These are phyloP conservation scores for Tillus elongatus DNA, from an alignment of 2,888 invertebrate species.

Conservation along the genomic window DNA sequence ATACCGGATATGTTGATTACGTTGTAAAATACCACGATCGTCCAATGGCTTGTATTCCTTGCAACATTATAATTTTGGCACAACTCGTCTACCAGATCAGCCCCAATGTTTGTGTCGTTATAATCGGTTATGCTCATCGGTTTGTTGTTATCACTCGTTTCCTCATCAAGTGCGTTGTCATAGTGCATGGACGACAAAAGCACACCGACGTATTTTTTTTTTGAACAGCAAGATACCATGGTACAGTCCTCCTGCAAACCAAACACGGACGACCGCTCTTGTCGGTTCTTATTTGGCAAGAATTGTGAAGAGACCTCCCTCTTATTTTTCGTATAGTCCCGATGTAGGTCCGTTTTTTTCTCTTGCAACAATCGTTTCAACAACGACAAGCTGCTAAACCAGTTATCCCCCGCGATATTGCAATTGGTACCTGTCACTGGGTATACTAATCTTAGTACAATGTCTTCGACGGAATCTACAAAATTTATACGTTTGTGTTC, in stretches of 20 bases:
- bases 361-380: too few species aligned
- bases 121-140: conserved; percentile 27
- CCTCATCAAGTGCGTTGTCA: conserved; percentile 11
- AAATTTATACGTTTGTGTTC: too few species aligned
- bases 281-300: too few species aligned
- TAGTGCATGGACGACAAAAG: conserved; percentile 15
- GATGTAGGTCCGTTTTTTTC: too few species aligned
- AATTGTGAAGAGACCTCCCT: too few species aligned
- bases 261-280: conserved; percentile 8
- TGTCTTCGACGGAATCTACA: too few species aligned
- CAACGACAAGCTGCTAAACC: too few species aligned
- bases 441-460: too few species aligned
- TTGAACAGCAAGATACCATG: conserved; percentile 12
- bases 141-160: conserved; percentile 17
- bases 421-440: too few species aligned
- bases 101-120: conserved; percentile 25
- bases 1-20: too few species aligned
- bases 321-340: too few species aligned
- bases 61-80: conserved; percentile 4
- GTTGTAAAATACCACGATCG: background rate
- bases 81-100: conserved; percentile 18
- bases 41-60: background rate
- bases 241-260: conserved; percentile 11
- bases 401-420: too few species aligned
- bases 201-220: conserved; percentile 15